These are phyloP conservation scores for Heterodera filipjevi DNA, from an alignment of 2,888 invertebrate species.

Conservation along the genomic window DNA sequence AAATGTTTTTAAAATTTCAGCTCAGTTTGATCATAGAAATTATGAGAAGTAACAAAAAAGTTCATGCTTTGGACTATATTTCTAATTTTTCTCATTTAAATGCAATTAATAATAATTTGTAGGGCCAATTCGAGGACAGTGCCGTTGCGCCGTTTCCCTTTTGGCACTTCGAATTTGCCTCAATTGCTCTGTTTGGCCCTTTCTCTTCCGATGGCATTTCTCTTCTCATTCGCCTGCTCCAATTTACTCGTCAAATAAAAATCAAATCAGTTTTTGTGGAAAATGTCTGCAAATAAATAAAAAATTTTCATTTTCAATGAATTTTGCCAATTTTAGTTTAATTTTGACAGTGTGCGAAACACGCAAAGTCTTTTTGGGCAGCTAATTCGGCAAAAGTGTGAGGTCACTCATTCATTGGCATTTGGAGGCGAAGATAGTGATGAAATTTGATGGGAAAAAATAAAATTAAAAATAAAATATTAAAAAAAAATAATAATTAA, in stretches of 20 bases:
- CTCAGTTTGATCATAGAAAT: too few relatives aligned
- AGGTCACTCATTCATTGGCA: neutral
- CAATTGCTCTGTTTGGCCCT: neutral
- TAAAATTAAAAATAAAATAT: neutral
- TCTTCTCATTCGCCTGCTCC: neutral
- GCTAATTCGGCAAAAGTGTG: neutral
- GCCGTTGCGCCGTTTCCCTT: neutral
- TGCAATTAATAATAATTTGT: too few relatives aligned
- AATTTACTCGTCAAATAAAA: neutral
- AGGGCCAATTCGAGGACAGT: neutral
- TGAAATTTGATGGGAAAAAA: neutral
- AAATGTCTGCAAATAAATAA: neutral
- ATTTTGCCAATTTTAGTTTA: neutral
- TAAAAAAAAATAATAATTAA: neutral
- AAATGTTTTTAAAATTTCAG: too few relatives aligned
- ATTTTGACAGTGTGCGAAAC: neutral
- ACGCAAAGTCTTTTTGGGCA: conserved; percentile 1
- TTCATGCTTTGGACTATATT: too few relatives aligned
- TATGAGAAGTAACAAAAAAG: too few relatives aligned
- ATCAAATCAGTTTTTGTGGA: neutral
- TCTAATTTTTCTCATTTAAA: too few relatives aligned
- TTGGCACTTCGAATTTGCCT: conserved; percentile 1
- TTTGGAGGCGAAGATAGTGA: neutral
- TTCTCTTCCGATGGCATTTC: neutral
- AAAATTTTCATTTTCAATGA: neutral